A percentile compares a stretch with the other conserved stretches of the same genome.
Evolutionary conservation across 2,888 invertebrate species (phyloP).

Genomic region (Caenorhabditis drosophilae): DNA sequence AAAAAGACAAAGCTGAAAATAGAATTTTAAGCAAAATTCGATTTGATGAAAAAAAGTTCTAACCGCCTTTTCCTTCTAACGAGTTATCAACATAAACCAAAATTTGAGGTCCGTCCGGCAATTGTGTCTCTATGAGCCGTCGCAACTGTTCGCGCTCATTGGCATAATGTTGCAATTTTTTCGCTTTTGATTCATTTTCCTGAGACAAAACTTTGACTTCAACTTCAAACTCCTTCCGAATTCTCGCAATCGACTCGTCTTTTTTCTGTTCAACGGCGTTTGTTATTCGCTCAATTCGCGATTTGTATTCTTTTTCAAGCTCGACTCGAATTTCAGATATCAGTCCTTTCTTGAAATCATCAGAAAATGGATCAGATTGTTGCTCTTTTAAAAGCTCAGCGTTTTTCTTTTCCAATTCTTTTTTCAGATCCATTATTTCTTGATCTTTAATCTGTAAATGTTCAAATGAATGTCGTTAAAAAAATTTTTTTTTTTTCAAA

Average conservation of each 20-base stretch:
- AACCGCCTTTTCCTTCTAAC: neutral
- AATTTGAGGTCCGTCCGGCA: neutral
- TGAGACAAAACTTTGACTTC: slow-evolving; percentile 39
- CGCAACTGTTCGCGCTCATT: slow-evolving; percentile 1
- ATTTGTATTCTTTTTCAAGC: slow-evolving; percentile 54
- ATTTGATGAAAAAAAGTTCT: neutral
- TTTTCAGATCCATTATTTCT: slow-evolving; percentile 34
- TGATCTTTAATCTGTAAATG: slow-evolving; percentile 39
- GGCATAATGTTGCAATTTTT: slow-evolving; percentile 11
- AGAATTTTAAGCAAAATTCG: neutral
- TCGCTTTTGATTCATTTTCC: slow-evolving; percentile 41
- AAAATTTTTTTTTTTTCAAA: neutral
- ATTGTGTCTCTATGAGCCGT: neutral
- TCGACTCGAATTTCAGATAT: slow-evolving; percentile 37
- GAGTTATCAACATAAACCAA: neutral
- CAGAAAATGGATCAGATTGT: slow-evolving; percentile 31
- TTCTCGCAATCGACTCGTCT: slow-evolving; percentile 50
- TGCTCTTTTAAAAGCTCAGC: slow-evolving; percentile 30
- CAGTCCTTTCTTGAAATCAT: slow-evolving; percentile 34
- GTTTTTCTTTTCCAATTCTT: slow-evolving; percentile 40
- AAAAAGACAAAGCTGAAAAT: no score
- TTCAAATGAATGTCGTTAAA: neutral
- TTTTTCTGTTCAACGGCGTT: slow-evolving; percentile 60
- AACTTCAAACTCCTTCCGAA: slow-evolving; percentile 54
- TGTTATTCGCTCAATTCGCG: slow-evolving; percentile 53